Evolutionary conservation across 2,113 vertebrate genomes (phyloP).

Genomic region (Pollimyrus isidori): DNA sequence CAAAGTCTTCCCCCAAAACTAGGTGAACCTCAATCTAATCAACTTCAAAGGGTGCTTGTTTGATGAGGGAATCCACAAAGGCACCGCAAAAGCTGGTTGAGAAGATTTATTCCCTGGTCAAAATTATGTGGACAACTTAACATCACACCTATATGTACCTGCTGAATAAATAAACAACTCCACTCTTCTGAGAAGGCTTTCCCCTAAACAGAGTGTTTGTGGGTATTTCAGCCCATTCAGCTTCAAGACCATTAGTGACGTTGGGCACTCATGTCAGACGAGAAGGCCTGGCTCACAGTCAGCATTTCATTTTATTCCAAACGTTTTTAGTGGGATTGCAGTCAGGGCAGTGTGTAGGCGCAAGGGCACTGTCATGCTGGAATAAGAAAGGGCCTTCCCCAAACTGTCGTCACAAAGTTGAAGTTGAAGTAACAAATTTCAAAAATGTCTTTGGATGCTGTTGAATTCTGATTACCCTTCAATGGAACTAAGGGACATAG

Average conservation of each 20-base stretch:
- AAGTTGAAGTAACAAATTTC: background rate
- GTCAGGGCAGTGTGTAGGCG: background rate
- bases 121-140: background rate
- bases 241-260: too few species aligned
- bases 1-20: background rate
- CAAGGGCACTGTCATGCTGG: background rate
- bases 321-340: background rate
- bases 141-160: background rate
- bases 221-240: too few species aligned
- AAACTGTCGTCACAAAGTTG: background rate
- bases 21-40: background rate
- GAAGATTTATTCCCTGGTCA: background rate
- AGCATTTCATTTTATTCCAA: background rate
- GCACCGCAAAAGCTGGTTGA: background rate
- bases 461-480: too few species aligned
- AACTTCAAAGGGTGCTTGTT: background rate
- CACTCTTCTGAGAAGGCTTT: too few species aligned
- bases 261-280: too few species aligned
- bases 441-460: too few species aligned
- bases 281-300: too few species aligned
- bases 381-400: background rate
- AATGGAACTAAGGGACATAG: too few species aligned
- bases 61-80: background rate
- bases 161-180: too few species aligned
- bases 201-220: too few species aligned